Evolutionary conservation across 2,888 invertebrate species (phyloP).

Genomic region (Drosophila testacea): DNA sequence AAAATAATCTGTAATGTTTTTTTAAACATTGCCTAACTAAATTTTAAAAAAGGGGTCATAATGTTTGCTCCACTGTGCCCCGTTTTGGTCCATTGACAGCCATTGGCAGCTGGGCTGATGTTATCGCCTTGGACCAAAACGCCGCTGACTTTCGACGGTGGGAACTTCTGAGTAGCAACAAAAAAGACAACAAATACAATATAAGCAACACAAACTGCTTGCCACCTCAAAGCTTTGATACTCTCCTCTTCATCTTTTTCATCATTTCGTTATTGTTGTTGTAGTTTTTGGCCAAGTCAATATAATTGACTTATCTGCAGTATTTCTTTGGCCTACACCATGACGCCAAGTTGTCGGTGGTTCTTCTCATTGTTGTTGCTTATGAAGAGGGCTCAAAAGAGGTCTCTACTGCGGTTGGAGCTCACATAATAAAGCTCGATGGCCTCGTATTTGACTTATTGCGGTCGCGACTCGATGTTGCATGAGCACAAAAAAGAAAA

Average conservation of each 20-base stretch:
- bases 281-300: constrained; percentile 69
- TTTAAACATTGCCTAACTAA: too few species aligned
- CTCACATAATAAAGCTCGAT: constrained; percentile 71
- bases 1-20: too few species aligned
- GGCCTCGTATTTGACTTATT: constrained; percentile 79
- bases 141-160: constrained; percentile 63
- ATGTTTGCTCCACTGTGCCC: constrained; percentile 43
- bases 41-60: background rate
- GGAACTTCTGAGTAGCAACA: constrained; percentile 56
- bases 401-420: constrained; percentile 56
- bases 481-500: constrained; percentile 19
- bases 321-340: constrained; percentile 46
- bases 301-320: constrained; percentile 77
- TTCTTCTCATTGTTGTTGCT: constrained; percentile 20
- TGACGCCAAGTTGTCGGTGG: constrained; percentile 40
- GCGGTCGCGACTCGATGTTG: constrained; percentile 63
- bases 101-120: constrained; percentile 71
- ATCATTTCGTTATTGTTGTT: constrained; percentile 10
- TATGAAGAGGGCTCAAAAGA: constrained; percentile 33
- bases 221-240: constrained; percentile 63
- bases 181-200: constrained; percentile 12
- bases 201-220: constrained; percentile 36
- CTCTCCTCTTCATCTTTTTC: constrained; percentile 7
- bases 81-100: constrained; percentile 52
- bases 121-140: constrained; percentile 67